These are phyloP conservation scores for Edolisoma coerulescens DNA, from an alignment of 2,113 vertebrate species.

Conservation along the genomic window DNA sequence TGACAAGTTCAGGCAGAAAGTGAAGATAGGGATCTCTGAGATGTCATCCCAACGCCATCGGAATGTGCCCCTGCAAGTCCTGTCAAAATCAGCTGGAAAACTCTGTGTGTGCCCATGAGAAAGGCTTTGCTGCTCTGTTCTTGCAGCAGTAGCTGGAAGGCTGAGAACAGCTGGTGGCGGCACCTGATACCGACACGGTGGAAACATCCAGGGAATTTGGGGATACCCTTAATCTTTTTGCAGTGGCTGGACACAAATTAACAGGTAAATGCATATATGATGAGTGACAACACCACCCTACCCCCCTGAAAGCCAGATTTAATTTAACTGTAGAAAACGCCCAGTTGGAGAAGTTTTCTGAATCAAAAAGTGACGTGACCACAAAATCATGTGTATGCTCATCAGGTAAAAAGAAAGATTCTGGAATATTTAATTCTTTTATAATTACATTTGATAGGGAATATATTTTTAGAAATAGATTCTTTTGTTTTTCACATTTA, in stretches of 20 bases:
- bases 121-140: background rate
- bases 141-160: background rate
- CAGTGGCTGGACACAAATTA: background rate
- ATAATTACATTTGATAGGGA: constrained; percentile 10
- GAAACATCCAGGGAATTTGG: background rate
- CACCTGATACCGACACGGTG: fast-evolving
- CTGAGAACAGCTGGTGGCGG: background rate
- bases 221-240: background rate
- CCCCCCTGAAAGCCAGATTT: background rate
- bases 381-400: background rate
- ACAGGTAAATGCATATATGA: background rate
- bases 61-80: background rate
- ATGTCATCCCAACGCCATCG: background rate
- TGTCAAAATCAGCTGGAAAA: background rate
- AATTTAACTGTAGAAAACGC: background rate
- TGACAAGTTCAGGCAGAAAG: background rate
- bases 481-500: constrained; percentile 31
- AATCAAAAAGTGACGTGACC: background rate
- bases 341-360: background rate
- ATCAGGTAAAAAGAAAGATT: background rate
- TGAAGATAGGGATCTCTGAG: background rate
- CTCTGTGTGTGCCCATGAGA: background rate
- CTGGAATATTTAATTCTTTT: background rate
- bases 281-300: background rate
- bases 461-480: background rate